phyloP scores from a whole-genome alignment of 1,140 invertebrate genomes.

The Epicauta chinensis region DNA sequence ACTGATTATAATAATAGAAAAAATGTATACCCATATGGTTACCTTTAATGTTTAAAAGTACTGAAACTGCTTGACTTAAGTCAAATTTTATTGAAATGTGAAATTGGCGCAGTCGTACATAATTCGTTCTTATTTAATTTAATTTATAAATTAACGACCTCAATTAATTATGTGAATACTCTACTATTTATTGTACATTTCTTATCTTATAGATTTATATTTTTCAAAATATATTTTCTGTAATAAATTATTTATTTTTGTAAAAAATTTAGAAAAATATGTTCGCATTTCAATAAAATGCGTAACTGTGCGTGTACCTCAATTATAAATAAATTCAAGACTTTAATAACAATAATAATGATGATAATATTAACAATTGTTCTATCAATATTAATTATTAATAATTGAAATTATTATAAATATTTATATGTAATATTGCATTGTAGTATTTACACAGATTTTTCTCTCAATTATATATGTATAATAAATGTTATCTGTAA shows the following conservation, averaged over 20 bases:
- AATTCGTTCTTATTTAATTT: not conserved
- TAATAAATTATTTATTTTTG: slow-evolving; percentile 12
- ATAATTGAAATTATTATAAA: too few relatives aligned
- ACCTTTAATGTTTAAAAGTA: too few relatives aligned
- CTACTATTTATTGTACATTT: not conserved
- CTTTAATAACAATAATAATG: not conserved
- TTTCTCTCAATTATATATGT: too few relatives aligned
- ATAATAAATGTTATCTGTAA: slow-evolving; percentile 6
- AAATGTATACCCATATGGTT: not conserved
- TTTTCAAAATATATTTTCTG: too few relatives aligned
- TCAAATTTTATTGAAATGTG: slow-evolving; percentile 18
- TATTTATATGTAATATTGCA: slow-evolving; percentile 8
- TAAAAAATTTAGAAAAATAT: not conserved
- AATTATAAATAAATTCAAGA: not conserved
- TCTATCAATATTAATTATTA: too few relatives aligned
- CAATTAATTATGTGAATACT: too few relatives aligned
- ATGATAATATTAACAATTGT: not conserved
- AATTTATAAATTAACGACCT: too few relatives aligned
- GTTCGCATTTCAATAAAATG: slow-evolving; percentile 19
- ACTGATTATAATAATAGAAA: too few relatives aligned
- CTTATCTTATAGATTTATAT: too few relatives aligned
- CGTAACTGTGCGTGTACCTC: slow-evolving; percentile 13
- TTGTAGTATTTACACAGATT: slow-evolving; percentile 11
- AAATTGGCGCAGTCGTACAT: slow-evolving; percentile 1
- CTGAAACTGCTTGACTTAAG: slow-evolving; percentile 4